Percentiles rank a stretch among this genome's conserved stretches.
phyloP scores from a whole-genome alignment of 2,888 invertebrate genomes.

The Rugalucina vietnamica region DNA sequence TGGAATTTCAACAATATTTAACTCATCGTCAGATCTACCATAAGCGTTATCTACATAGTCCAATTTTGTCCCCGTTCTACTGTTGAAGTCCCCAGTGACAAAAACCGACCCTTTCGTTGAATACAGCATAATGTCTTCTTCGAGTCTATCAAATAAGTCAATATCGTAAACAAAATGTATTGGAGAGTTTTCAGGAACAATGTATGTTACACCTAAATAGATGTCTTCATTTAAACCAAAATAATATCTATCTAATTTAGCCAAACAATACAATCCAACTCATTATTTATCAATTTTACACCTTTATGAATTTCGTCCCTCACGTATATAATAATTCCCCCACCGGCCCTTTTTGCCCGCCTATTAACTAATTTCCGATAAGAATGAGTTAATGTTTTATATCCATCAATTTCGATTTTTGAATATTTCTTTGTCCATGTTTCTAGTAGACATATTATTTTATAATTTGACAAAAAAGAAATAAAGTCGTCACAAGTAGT shows the following conservation, averaged over 20 bases:
- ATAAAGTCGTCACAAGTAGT: neutral
- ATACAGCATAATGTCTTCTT: slow-evolving; percentile 21
- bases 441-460: neutral
- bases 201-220: slow-evolving; percentile 11
- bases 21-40: neutral
- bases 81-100: slow-evolving; percentile 15
- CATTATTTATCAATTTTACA: neutral
- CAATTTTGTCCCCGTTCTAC: neutral
- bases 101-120: neutral
- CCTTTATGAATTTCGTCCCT: neutral
- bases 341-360: neutral
- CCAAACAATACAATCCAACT: neutral
- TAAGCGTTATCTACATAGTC: slow-evolving; percentile 1
- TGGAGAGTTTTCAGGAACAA: slow-evolving; percentile 15
- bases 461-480: neutral
- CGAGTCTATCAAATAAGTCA: slow-evolving; percentile 1
- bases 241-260: neutral
- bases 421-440: neutral
- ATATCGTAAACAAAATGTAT: neutral
- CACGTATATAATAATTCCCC: neutral
- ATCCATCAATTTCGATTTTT: neutral
- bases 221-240: neutral
- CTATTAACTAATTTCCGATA: neutral
- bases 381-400: neutral
- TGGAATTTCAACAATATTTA: neutral